phyloP scores from a whole-genome alignment of 2,888 invertebrate genomes.

The Macrosoma leucophasiata region DNA sequence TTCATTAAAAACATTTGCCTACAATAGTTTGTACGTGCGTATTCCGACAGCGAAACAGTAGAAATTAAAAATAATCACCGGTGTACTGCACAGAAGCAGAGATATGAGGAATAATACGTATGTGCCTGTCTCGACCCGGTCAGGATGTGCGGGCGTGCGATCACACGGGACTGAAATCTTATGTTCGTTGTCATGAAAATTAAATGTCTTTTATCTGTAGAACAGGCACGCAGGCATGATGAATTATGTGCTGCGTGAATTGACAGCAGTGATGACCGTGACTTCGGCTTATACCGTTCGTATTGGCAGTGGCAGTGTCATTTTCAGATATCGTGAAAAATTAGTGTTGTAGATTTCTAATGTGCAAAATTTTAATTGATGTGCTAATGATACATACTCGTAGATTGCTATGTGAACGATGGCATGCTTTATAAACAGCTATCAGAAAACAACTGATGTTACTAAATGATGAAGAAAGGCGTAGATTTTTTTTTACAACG shows the following conservation, averaged over 20 bases:
- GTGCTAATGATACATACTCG: too few relatives aligned
- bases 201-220: slow-evolving; percentile 30
- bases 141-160: slow-evolving; percentile 42
- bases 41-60: slow-evolving; percentile 48
- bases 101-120: slow-evolving; percentile 62
- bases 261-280: slow-evolving; percentile 24
- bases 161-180: slow-evolving; percentile 44
- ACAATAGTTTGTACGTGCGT: slow-evolving; percentile 52
- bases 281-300: too few relatives aligned
- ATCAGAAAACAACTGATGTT: too few relatives aligned
- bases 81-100: slow-evolving; percentile 45
- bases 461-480: too few relatives aligned
- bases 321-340: slow-evolving; percentile 29
- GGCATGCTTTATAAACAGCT: too few relatives aligned
- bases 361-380: too few relatives aligned
- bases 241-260: slow-evolving; percentile 28
- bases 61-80: slow-evolving; percentile 64
- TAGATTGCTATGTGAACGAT: too few relatives aligned
- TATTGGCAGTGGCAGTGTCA: slow-evolving; percentile 19
- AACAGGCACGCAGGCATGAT: slow-evolving; percentile 26
- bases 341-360: slow-evolving; percentile 8
- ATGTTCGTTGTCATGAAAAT: slow-evolving; percentile 31
- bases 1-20: slow-evolving; percentile 49
- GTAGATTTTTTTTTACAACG: too few relatives aligned
- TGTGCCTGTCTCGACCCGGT: slow-evolving; percentile 36